Conservation (phyloP, 2,113 vertebrate genomes). For the Atractosteus spatula region DNA sequence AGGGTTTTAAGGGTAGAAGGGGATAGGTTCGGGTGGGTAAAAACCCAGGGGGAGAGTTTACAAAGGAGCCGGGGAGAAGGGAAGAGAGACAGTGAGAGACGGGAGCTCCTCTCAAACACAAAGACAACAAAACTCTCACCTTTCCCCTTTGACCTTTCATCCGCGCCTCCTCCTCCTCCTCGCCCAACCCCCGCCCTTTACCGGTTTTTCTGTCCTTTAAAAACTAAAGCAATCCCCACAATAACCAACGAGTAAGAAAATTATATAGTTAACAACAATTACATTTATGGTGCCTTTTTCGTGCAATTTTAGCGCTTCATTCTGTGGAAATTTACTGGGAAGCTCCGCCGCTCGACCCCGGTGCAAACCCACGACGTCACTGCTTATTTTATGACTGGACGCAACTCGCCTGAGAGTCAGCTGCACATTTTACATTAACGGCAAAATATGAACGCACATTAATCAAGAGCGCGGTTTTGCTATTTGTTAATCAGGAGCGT, state of each 20-base stretch:
- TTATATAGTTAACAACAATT: no score
- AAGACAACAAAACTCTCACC: constrained; percentile 63
- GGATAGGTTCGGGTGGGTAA: constrained; percentile 76
- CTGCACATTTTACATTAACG: no score
- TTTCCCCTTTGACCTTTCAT: constrained; percentile 62
- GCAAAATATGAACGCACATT: no score
- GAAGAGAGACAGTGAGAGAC: constrained; percentile 70
- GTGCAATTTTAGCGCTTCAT: not conserved
- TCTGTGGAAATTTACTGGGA: not conserved
- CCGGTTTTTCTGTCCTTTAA: not conserved
- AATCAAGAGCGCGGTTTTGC: no score
- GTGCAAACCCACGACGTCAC: constrained; percentile 7
- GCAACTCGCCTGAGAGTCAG: no score
- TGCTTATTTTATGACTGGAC: constrained; percentile 7
- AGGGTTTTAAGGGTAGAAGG: constrained; percentile 74
- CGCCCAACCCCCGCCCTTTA: constrained; percentile 34
- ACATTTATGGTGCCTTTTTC: not conserved
- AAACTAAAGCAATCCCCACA: no score
- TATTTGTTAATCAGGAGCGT: no score
- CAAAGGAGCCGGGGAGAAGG: constrained; percentile 76
- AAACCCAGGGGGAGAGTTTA: constrained; percentile 69
- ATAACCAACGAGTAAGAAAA: no score
- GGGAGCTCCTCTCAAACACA: constrained; percentile 69
- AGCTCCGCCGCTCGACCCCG: not conserved
- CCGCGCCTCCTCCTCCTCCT: constrained; percentile 25